phyloP scores from a whole-genome alignment of 1,140 invertebrate species.

The Scaptodrosophila lebanonensis region DNA sequence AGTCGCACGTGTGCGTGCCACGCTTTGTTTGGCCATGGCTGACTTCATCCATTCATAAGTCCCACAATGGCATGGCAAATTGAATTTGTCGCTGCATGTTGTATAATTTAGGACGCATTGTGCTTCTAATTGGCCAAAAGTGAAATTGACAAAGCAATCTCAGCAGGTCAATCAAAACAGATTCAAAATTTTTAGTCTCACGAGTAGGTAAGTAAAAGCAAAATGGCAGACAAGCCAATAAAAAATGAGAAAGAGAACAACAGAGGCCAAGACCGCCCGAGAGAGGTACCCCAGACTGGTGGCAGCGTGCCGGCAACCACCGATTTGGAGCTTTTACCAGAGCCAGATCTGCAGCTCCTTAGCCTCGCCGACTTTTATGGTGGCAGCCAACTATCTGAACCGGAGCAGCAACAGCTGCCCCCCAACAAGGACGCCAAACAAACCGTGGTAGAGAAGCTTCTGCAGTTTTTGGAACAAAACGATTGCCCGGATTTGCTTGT shows the following conservation, averaged over 20 bases:
- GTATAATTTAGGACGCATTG: slow-evolving; percentile 69
- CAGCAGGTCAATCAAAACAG: slow-evolving; percentile 16
- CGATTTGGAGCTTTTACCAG: background rate
- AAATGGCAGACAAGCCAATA: slow-evolving; percentile 1
- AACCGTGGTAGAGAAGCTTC: background rate
- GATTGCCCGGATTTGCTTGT: slow-evolving; percentile 12
- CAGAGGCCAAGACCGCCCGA: background rate
- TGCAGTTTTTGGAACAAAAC: slow-evolving; percentile 2
- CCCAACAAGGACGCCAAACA: too few relatives aligned
- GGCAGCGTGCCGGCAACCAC: too few relatives aligned
- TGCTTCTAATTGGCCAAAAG: slow-evolving; percentile 64
- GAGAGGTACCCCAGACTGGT: too few relatives aligned
- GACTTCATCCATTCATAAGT: too few relatives aligned
- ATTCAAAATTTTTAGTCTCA: slow-evolving; percentile 15
- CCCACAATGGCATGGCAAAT: slow-evolving; percentile 63
- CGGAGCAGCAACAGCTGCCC: background rate
- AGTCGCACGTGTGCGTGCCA: slow-evolving; percentile 43
- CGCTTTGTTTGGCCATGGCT: too few relatives aligned
- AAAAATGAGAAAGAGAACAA: background rate
- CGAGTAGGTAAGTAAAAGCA: background rate
- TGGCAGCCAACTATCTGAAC: background rate
- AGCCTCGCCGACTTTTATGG: slow-evolving; percentile 10
- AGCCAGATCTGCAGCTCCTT: slow-evolving; percentile 13
- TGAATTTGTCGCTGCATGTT: slow-evolving; percentile 70
- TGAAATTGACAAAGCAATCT: slow-evolving; percentile 11